These are phyloP conservation scores for Ammospiza maritima DNA, from an alignment of 2,797 vertebrate species.

Conservation along the genomic window DNA sequence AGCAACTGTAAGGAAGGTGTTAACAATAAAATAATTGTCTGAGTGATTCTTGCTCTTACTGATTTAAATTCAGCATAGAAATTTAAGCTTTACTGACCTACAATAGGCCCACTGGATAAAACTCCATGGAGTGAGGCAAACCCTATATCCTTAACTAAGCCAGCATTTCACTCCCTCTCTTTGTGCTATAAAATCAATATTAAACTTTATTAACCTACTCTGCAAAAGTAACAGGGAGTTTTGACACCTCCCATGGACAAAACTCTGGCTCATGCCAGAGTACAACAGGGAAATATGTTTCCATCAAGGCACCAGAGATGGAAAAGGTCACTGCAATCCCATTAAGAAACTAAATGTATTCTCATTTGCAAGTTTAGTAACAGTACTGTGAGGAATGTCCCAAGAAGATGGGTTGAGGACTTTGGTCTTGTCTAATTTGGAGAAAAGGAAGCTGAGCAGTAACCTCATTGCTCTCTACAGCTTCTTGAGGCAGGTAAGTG, in stretches of 20 bases:
- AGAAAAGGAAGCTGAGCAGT: not conserved
- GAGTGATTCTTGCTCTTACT: not conserved
- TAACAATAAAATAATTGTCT: not conserved
- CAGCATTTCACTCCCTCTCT: not conserved
- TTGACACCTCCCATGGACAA: not conserved
- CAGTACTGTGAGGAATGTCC: not conserved
- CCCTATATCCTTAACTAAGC: not conserved
- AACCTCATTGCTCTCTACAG: not conserved
- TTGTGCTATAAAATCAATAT: not conserved
- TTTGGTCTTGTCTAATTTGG: not conserved
- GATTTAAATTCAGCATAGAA: not conserved
- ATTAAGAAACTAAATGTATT: fast-evolving
- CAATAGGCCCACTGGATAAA: not conserved
- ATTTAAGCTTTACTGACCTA: not conserved
- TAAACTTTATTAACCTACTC: not conserved
- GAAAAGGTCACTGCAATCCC: not conserved
- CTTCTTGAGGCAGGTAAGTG: not conserved
- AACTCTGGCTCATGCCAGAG: not conserved
- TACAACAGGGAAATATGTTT: not conserved
- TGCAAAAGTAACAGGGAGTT: not conserved
- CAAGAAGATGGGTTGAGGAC: not conserved
- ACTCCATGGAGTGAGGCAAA: not conserved
- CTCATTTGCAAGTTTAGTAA: not conserved
- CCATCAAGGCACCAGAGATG: not conserved
- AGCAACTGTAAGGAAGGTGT: not conserved